phyloP scores from a whole-genome alignment of 92 coral and sea anemone species.

The Palythoa heliodiscus region DNA sequence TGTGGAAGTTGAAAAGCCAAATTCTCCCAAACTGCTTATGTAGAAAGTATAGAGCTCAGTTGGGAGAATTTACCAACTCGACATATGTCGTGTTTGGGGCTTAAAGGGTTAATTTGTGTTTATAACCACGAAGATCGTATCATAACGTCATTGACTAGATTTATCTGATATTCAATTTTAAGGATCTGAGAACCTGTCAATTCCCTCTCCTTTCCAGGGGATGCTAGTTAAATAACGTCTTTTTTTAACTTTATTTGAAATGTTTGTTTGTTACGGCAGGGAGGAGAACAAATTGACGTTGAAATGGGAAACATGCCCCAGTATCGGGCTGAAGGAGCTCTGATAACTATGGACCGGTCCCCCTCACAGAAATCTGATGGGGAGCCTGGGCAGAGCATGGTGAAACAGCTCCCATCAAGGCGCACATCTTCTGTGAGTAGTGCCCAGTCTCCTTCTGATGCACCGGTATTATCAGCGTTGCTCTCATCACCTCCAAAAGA shows the following conservation, averaged over 20 bases:
- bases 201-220: too few relatives aligned
- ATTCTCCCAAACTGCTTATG: too few relatives aligned
- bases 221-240: too few relatives aligned
- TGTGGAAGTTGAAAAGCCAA: too few relatives aligned
- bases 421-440: slow-evolving; percentile 50
- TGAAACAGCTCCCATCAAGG: slow-evolving; percentile 37
- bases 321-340: slow-evolving; percentile 28
- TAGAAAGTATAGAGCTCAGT: too few relatives aligned
- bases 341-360: background rate
- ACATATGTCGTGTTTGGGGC: too few relatives aligned
- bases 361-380: slow-evolving; percentile 18
- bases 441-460: slow-evolving; percentile 63
- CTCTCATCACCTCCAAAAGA: slow-evolving; percentile 81
- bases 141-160: too few relatives aligned
- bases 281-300: slow-evolving; percentile 70
- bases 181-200: too few relatives aligned
- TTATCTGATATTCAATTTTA: too few relatives aligned
- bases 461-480: slow-evolving; percentile 71
- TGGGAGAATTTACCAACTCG: too few relatives aligned
- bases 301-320: slow-evolving; percentile 65
- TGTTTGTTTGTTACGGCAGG: background rate
- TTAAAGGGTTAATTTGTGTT: too few relatives aligned
- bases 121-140: too few relatives aligned
- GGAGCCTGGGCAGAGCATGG: slow-evolving; percentile 46
- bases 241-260: background rate